phyloP scores from a whole-genome alignment of 2,113 vertebrate species.

The Cyanoliseus patagonus region DNA sequence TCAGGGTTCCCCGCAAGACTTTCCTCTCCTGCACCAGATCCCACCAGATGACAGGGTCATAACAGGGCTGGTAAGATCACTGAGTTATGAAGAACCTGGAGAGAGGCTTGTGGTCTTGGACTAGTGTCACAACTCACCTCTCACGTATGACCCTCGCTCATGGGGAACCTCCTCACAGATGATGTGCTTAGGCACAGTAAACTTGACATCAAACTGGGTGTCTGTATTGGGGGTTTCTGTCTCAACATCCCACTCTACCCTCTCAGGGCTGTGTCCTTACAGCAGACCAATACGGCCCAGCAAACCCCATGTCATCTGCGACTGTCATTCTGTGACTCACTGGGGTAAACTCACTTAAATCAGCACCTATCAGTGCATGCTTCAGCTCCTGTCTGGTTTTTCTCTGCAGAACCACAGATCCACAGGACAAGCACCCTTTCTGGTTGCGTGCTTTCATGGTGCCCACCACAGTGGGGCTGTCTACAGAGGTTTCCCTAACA shows the following conservation, averaged over 20 bases:
- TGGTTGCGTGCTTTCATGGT: not conserved
- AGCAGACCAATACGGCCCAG: not conserved
- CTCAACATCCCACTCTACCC: not conserved
- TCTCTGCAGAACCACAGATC: not conserved
- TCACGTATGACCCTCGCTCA: accelerated
- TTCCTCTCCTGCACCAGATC: not conserved
- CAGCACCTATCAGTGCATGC: not conserved
- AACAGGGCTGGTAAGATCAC: not conserved
- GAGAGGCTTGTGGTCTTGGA: not conserved
- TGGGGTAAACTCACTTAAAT: not conserved
- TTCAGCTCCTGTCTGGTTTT: not conserved
- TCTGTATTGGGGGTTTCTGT: not conserved
- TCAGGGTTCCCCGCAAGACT: accelerated
- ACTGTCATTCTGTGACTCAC: not conserved
- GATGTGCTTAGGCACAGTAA: accelerated
- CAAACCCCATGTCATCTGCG: not conserved
- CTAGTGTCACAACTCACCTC: not conserved
- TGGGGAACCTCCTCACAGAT: not conserved
- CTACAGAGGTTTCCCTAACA: not conserved
- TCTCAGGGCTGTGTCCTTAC: not conserved
- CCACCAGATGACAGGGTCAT: accelerated
- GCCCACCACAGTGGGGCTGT: accelerated
- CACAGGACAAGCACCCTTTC: not conserved
- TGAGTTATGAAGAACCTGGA: too few relatives aligned
- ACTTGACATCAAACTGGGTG: not conserved